Conservation (phyloP, 2,797 vertebrate species). For the Hafferia zeledoni region DNA sequence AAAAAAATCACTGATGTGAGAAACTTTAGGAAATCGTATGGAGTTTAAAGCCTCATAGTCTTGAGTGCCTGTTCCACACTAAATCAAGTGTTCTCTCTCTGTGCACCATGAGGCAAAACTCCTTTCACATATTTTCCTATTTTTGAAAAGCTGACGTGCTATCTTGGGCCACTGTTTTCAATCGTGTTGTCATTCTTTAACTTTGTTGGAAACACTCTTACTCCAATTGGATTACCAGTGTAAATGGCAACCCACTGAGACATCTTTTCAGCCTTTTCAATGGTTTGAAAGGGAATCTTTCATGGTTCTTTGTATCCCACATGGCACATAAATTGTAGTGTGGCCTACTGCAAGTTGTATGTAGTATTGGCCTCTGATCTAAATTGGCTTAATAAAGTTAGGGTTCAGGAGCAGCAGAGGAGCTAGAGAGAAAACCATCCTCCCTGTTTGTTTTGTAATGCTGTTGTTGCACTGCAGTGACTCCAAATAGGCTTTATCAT, state of each 20-base stretch:
- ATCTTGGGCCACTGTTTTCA: background rate
- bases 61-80: background rate
- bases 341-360: background rate
- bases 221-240: background rate
- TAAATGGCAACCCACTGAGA: background rate
- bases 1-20: background rate
- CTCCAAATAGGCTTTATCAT: background rate
- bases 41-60: background rate
- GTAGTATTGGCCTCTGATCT: background rate
- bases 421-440: background rate
- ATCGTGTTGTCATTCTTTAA: background rate
- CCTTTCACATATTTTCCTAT: background rate
- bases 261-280: background rate
- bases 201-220: background rate
- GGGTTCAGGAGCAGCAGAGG: background rate
- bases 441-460: background rate
- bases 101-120: background rate
- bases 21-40: background rate
- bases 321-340: background rate
- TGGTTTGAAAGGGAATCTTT: slow-evolving; percentile 8
- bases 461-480: background rate
- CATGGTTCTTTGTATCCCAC: background rate
- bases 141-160: background rate
- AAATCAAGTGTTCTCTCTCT: background rate
- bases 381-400: background rate